Evolutionary conservation across 1,140 invertebrate genomes (phyloP).

Genomic region (Hycleus phaleratus): DNA sequence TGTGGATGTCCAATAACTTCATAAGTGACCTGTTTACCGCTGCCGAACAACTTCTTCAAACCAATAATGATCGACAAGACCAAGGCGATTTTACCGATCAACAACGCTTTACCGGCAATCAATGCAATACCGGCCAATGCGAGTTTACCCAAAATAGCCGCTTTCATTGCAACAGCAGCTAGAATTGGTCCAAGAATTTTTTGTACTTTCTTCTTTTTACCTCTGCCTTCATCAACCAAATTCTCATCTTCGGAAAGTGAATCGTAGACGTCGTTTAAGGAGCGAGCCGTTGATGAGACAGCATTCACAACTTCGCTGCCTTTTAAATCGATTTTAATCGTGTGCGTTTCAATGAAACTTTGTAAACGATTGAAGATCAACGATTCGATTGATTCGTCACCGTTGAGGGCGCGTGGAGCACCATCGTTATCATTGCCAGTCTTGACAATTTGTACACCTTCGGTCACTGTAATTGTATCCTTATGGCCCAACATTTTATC

Average conservation of each 20-base stretch:
- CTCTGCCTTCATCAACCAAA: slow-evolving; percentile 55
- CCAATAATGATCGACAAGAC: slow-evolving; percentile 74
- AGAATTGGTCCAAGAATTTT: slow-evolving; percentile 71
- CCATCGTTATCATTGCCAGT: slow-evolving; percentile 56
- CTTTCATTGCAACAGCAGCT: slow-evolving; percentile 65
- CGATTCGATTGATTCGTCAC: slow-evolving; percentile 57
- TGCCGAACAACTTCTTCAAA: slow-evolving; percentile 65
- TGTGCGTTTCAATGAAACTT: slow-evolving; percentile 67
- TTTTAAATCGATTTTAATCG: slow-evolving; percentile 75
- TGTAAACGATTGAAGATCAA: slow-evolving; percentile 58
- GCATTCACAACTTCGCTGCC: slow-evolving; percentile 73
- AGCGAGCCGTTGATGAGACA: slow-evolving; percentile 66
- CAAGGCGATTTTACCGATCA: slow-evolving; percentile 75
- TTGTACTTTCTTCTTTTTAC: slow-evolving; percentile 73
- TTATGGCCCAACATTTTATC: slow-evolving; percentile 72
- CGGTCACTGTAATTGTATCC: slow-evolving; percentile 66
- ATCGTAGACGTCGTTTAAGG: slow-evolving; percentile 63
- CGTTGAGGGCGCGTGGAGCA: slow-evolving; percentile 59
- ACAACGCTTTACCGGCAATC: slow-evolving; percentile 74
- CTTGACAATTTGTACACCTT: slow-evolving; percentile 74
- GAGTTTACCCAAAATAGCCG: slow-evolving; percentile 66
- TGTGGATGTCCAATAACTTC: slow-evolving; percentile 77
- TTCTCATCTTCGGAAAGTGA: slow-evolving; percentile 50
- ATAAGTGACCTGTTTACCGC: slow-evolving; percentile 75
- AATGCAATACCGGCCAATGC: slow-evolving; percentile 70